Percentiles rank a stretch among this genome's conserved stretches.
Evolutionary conservation across 1,140 invertebrate genomes (phyloP).

Genomic region (Platorchestia sp.): DNA sequence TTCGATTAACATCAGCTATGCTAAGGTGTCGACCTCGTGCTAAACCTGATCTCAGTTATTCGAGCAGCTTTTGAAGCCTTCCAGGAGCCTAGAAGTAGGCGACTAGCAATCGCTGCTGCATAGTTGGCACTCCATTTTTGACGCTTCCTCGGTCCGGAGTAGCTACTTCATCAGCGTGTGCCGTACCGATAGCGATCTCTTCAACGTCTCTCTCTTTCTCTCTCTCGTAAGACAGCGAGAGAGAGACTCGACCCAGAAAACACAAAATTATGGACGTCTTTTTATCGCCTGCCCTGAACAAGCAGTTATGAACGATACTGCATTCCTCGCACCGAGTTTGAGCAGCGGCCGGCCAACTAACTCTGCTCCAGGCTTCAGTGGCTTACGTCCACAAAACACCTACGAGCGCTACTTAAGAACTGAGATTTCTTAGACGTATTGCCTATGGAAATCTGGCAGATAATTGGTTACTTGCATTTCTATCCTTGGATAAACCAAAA

Average conservation of each 20-base stretch:
- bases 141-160: background rate
- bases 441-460: background rate
- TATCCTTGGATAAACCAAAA: background rate
- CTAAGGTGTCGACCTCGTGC: background rate
- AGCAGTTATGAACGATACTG: constrained; percentile 24
- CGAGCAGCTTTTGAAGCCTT: background rate
- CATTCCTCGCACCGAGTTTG: constrained; percentile 3
- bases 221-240: background rate
- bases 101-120: constrained; percentile 21
- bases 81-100: background rate
- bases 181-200: constrained; percentile 44
- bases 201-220: constrained; percentile 14
- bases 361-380: background rate
- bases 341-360: background rate
- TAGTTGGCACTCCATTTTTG: constrained; percentile 18
- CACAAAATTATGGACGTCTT: constrained; percentile 45
- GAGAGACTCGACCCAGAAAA: constrained; percentile 42
- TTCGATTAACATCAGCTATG: background rate
- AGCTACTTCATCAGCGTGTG: constrained; percentile 10
- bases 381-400: background rate
- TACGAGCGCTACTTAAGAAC: background rate
- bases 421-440: background rate
- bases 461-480: background rate
- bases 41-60: background rate
- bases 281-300: constrained; percentile 6